Evolutionary conservation across 2,888 invertebrate genomes (phyloP).

Genomic region (Tachystola acroxantha): DNA sequence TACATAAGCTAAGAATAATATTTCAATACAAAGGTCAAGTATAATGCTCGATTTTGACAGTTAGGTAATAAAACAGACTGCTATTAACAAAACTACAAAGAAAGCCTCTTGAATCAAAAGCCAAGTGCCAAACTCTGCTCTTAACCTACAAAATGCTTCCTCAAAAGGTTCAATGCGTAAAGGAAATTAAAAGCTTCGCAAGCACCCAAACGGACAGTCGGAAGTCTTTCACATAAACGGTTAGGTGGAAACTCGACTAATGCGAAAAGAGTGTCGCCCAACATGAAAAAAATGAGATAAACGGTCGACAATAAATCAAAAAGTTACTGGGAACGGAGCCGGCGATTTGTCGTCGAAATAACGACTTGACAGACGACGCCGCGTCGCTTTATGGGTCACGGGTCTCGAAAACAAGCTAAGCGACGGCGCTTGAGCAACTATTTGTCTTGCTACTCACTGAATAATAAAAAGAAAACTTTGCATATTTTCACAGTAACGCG

Average conservation of each 20-base stretch:
- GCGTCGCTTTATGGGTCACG: constrained; percentile 38
- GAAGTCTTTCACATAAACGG: neutral
- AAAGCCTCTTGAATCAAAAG: no score
- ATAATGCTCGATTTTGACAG: no score
- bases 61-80: no score
- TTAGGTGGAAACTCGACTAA: constrained; percentile 13
- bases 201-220: no score
- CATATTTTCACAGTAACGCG: neutral
- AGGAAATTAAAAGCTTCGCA: neutral
- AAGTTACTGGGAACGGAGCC: constrained; percentile 40
- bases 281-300: constrained; percentile 50
- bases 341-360: constrained; percentile 50
- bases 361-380: constrained; percentile 41
- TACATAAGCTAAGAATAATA: no score
- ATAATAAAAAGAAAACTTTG: constrained; percentile 26
- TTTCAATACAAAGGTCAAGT: no score
- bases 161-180: no score
- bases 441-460: constrained; percentile 32
- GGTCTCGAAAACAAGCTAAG: constrained; percentile 12
- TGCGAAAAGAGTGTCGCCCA: constrained; percentile 25
- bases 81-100: no score
- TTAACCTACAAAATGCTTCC: neutral
- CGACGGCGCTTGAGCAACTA: constrained; percentile 18
- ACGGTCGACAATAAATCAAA: constrained; percentile 59
- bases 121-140: no score